Evolutionary conservation across 64 coral and sea anemone species (phyloP).

Genomic region (Platygyra sinensis): DNA sequence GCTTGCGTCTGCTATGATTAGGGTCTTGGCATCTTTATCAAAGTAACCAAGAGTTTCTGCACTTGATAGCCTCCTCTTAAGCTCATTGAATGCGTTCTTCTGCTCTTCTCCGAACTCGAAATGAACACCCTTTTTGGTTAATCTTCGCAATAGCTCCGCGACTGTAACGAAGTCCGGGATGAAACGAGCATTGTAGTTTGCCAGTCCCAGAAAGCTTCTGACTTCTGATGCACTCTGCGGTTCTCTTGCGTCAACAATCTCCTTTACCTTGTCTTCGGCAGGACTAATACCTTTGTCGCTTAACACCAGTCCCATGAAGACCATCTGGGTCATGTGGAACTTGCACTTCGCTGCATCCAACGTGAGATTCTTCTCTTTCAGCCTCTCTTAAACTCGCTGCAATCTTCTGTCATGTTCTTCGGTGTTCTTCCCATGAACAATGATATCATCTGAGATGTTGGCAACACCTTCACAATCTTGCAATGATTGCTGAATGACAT

Average conservation of each 20-base stretch:
- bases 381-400: background rate
- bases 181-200: conserved; percentile 43
- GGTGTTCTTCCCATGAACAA: background rate
- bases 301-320: conserved; percentile 20
- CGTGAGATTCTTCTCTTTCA: conserved; percentile 39
- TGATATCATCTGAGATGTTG: too few relatives aligned
- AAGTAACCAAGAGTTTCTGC: conserved; percentile 11
- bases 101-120: conserved; percentile 36
- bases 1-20: conserved; percentile 7
- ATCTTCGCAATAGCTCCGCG: background rate
- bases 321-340: conserved; percentile 23
- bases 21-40: conserved; percentile 12
- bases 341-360: conserved; percentile 22
- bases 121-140: conserved; percentile 21
- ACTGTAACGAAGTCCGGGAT: conserved; percentile 35
- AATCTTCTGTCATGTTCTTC: conserved; percentile 16
- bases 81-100: conserved; percentile 9
- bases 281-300: conserved; percentile 28
- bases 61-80: background rate
- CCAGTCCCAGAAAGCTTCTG: conserved; percentile 30
- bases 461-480: too few relatives aligned
- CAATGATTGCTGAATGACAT: too few relatives aligned
- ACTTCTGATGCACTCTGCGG: conserved; percentile 43
- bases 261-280: conserved; percentile 3
- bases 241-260: conserved; percentile 6